Evolutionary conservation across 2,113 vertebrate species (phyloP), one percentile per base, ranked within the genome.

Genomic region (Lycocorax pyrrhopterus): DNA sequence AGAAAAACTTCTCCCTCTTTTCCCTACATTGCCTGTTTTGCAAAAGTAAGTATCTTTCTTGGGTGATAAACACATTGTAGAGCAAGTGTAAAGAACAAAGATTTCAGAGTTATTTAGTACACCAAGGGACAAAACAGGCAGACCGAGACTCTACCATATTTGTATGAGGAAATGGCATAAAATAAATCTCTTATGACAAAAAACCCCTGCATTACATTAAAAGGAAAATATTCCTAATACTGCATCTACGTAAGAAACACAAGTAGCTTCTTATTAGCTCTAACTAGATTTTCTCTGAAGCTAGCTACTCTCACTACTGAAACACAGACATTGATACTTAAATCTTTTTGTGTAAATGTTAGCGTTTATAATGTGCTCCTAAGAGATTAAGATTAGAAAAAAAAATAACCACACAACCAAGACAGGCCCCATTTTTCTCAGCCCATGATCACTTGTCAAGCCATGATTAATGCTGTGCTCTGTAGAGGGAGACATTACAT

Each of bases 391-490:
- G 93, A 94, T 90, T 92, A 92, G 15, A 33, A 92, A 60, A 90
- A 91, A 74, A 97, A 97, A 94, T 76, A 97, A 97, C 95, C 89
- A 96, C 92, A 97, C 79, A 89, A 95, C 94, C 93, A 97, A 98
- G 91, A 96, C 95, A 95, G 97, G 85, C 96, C 95, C 94, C 72
- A 37, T 97, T 98, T 97, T 98, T 96, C 97, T 96, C 94, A 92
- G 92, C 93, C 93, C 81, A 95, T 68, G 86, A 96, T 97, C 96
- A 91, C 97, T 97, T 98, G 98, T 98, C 98, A 97, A 95, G 62
- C 96, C 93, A 94, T 98, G 98, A 98, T 98, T 98, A 98, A 98
- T 97, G 95, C 97, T 96, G 96, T 94, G 97, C 97, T 98, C 98
- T 98, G 97, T 97, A 98, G 98, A 98, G 97, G 96, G 97, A 98